Conservation (phyloP, 1,140 invertebrate species). For the Ceratosolen solmsi region DNA sequence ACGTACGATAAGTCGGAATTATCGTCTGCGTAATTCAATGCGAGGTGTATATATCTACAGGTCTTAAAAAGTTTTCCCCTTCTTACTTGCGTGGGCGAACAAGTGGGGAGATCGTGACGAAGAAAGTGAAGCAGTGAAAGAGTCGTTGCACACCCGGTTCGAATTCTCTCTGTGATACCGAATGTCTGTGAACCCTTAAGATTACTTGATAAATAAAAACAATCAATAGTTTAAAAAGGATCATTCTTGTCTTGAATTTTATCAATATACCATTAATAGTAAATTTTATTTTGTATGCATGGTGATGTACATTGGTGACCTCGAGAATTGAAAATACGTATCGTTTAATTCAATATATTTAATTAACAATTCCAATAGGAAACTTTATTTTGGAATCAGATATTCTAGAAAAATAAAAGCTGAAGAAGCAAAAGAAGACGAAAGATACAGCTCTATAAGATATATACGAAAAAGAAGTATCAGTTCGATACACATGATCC, state of each 20-base stretch:
- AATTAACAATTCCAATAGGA: not conserved
- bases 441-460: not conserved
- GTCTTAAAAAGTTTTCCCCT: conserved; percentile 19
- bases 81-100: conserved; percentile 30
- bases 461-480: not conserved
- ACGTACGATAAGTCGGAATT: conserved; percentile 12
- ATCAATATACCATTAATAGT: not conserved
- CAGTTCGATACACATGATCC: not conserved
- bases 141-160: conserved; percentile 17
- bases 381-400: not conserved
- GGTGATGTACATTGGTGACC: not conserved
- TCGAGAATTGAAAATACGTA: conserved; percentile 18
- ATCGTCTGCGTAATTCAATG: conserved; percentile 18
- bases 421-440: not conserved
- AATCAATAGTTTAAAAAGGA: conserved; percentile 15
- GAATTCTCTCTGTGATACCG: not conserved
- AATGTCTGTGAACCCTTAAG: not conserved
- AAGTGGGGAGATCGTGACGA: conserved; percentile 27
- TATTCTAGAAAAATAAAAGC: not conserved
- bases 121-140: conserved; percentile 50
- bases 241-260: not conserved
- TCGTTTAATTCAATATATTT: not conserved
- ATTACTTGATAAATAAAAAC: conserved; percentile 31
- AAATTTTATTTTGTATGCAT: not conserved
- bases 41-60: conserved; percentile 12